phyloP scores from a whole-genome alignment of 2,888 invertebrate genomes.

The Cerastoderma edule region DNA sequence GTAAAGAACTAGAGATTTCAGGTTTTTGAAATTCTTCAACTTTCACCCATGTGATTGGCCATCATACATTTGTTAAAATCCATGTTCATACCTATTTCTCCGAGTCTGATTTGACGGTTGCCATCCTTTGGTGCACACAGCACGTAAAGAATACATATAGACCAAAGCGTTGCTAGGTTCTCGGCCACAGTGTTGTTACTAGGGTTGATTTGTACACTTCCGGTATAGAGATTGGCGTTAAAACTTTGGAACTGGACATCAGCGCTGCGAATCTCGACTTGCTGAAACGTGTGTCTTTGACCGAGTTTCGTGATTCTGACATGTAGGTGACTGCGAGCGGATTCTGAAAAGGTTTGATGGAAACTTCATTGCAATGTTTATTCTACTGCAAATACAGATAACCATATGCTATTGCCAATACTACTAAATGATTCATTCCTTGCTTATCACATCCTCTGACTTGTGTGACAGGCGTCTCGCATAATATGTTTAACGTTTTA shows the following conservation, averaged over 20 bases:
- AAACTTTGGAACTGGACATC: constrained; percentile 56
- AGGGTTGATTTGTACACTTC: constrained; percentile 41
- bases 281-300: constrained; percentile 30
- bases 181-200: constrained; percentile 46
- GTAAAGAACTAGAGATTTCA: too few relatives aligned
- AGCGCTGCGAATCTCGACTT: constrained; percentile 27
- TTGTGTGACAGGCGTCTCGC: too few relatives aligned
- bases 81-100: constrained; percentile 1
- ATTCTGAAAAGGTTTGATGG: constrained; percentile 4
- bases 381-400: too few relatives aligned
- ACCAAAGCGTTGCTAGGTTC: constrained; percentile 47
- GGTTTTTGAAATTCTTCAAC: too few relatives aligned
- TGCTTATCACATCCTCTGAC: too few relatives aligned
- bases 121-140: constrained; percentile 44
- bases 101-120: constrained; percentile 1
- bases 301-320: constrained; percentile 45
- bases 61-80: too few relatives aligned
- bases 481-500: too few relatives aligned
- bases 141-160: constrained; percentile 46
- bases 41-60: too few relatives aligned
- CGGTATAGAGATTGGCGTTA: constrained; percentile 44
- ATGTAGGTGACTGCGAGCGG: constrained; percentile 24
- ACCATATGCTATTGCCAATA: too few relatives aligned
- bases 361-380: not conserved
- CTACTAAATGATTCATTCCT: too few relatives aligned